A percentile compares a stretch with the other conserved stretches of the same genome.
Evolutionary conservation across 2,113 vertebrate genomes (phyloP).

Genomic region (Rhynchomys soricoides): DNA sequence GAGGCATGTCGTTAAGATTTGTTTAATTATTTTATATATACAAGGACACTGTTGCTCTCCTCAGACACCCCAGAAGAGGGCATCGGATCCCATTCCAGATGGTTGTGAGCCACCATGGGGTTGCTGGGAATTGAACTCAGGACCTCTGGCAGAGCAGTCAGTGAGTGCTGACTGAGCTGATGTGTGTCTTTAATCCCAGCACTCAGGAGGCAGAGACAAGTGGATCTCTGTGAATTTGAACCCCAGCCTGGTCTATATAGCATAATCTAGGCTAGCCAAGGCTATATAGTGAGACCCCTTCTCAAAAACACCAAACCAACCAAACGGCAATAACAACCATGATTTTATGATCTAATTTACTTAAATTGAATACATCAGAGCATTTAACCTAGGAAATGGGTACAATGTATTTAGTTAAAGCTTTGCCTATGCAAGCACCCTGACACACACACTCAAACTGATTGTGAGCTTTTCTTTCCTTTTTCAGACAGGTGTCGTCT

Average conservation of each 20-base stretch:
- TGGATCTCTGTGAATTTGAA: background rate
- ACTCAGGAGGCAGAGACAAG: background rate
- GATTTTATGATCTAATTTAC: background rate
- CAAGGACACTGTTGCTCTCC: too few species aligned
- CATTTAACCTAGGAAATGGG: background rate
- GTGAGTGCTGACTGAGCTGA: too few species aligned
- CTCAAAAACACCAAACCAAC: background rate
- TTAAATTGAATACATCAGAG: background rate
- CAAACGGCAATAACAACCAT: background rate
- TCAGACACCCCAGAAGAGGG: too few species aligned
- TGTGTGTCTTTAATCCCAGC: background rate
- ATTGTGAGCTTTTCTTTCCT: background rate
- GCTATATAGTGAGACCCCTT: background rate
- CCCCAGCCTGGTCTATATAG: background rate
- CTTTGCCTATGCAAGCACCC: background rate
- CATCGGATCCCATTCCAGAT: too few species aligned
- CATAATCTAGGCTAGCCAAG: background rate
- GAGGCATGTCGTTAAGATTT: background rate
- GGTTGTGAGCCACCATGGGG: too few species aligned
- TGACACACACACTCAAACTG: background rate
- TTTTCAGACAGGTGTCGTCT: background rate
- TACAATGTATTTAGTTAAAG: too few species aligned
- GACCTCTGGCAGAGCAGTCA: too few species aligned
- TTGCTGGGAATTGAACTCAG: too few species aligned
- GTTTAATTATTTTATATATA: too few species aligned